Conservation (phyloP, 2,888 invertebrate genomes). For the Mechanitis messenoides region DNA sequence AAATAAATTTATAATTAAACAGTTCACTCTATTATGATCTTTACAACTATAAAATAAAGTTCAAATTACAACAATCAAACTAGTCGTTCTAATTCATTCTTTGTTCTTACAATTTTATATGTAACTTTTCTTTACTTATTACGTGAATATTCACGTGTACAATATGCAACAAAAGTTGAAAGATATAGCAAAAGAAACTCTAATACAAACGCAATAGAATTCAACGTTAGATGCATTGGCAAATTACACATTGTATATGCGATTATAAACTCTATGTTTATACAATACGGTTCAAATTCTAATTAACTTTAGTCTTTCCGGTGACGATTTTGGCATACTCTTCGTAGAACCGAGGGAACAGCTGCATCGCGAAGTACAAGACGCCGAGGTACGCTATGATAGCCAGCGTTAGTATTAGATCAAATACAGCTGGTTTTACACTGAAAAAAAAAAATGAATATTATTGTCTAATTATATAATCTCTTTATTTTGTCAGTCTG, state of each 20-base stretch:
- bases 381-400: constrained; percentile 90
- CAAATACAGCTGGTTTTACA: constrained; percentile 98
- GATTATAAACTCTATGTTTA: constrained; percentile 4
- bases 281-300: constrained; percentile 28
- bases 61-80: not conserved
- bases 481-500: not conserved
- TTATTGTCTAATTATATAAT: not conserved
- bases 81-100: not conserved
- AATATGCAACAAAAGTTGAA: too few relatives aligned
- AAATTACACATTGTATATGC: not conserved
- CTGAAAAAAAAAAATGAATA: constrained; percentile 71
- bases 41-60: not conserved
- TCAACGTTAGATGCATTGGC: too few relatives aligned
- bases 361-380: constrained; percentile 87
- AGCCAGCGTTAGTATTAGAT: constrained; percentile 91
- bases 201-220: too few relatives aligned
- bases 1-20: not conserved
- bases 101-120: too few relatives aligned
- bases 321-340: constrained; percentile 75
- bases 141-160: too few relatives aligned
- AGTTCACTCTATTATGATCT: not conserved
- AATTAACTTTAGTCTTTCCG: constrained; percentile 62
- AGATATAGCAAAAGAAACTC: too few relatives aligned
- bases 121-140: too few relatives aligned
- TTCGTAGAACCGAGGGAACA: constrained; percentile 81